Conservation (phyloP, 2,113 vertebrate species). For the Rattus norvegicus region GRCr8 NC_086022.1:171892501-171893000, state of each 20-base stretch:
- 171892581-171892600: constrained; percentile 48
- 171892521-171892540: constrained; percentile 49
- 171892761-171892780: not conserved
- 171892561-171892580: constrained; percentile 26
- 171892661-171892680: constrained; percentile 55
- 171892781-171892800: not conserved
- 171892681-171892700: constrained; percentile 55
- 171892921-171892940: constrained; percentile 15
- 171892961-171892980: not conserved
- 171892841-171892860: not conserved
- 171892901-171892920: not conserved
- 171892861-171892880: not conserved
- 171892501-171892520: not conserved
- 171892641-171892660: constrained; percentile 45
- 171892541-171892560: constrained; percentile 39
- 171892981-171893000: not conserved
- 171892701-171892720: constrained; percentile 59
- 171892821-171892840: not conserved
- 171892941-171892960: not conserved
- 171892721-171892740: constrained; percentile 26
- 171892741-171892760: not conserved
- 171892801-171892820: constrained; percentile 8
- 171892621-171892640: constrained; percentile 55
- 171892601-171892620: constrained; percentile 38
- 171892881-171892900: not conserved